Evolutionary conservation across 2,797 vertebrate genomes (phyloP), one percentile per base, ranked within the genome.

Genomic region (Psittacula derbiana): DNA sequence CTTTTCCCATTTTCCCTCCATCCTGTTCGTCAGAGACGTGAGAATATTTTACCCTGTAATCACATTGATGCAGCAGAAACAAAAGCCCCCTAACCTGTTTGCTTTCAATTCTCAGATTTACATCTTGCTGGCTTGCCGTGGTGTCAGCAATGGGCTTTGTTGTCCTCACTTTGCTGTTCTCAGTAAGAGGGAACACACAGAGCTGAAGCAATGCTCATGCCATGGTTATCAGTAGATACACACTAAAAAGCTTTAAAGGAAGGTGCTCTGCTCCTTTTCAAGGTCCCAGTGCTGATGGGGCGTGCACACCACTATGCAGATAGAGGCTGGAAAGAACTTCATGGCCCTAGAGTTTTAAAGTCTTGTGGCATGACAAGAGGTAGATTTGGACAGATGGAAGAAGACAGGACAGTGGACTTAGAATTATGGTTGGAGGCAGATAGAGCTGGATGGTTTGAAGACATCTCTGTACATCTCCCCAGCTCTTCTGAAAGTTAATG

Each of bases 211-310:
- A 2, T 5, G 30, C 81, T n/a, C 52, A 20, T 16, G 10, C 40
- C 4, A 0, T 7, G 12, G 33, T 52, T 40, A 21, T 27, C 1
- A 1, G 33, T 21, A 47, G 31, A 36, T 0, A 0, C 20, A 12
- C 1, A 1, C 12, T 55, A 21, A 21, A 72, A 47, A 19, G 21
- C 50, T 62, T 24, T 33, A 15, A 43, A 50, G 9, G 24, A 50
- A n/a, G 55, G 33, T 64, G 17, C 12, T 79, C 16, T 33, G 55
- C 33, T 60, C 31, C 44, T 62, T 30, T 38, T 33, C 31, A 4
- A 8, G 38, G 40, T 6, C 27, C 3, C 50, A 18, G 31, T 9
- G 57, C 69, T 41, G 31, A 13, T 8, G 57, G 57, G 55, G 6
- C 2, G 0, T 12, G 23, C 10, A 15, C 0, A 1, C 36, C 7